phyloP scores from a whole-genome alignment of 2,797 vertebrate species.

The Ctenosaura bakeri region DNA sequence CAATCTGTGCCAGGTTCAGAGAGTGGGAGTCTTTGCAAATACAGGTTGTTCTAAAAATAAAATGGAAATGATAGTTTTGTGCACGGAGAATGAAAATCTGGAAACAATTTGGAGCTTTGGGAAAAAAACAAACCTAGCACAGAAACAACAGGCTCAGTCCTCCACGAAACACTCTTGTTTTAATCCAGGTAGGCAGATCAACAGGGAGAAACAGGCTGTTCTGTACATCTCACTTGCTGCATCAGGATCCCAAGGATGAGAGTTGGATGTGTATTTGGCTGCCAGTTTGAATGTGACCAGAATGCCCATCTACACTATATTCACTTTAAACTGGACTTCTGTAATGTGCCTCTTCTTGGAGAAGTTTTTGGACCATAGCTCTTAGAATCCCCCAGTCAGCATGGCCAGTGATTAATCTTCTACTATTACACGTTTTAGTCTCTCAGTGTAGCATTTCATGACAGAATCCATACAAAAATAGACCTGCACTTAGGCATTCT shows the following conservation, averaged over 20 bases:
- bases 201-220: too few relatives aligned
- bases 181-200: not conserved
- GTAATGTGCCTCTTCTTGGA: too few relatives aligned
- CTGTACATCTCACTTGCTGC: not conserved
- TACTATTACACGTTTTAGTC: not conserved
- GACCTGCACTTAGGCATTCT: too few relatives aligned
- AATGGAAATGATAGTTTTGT: slow-evolving; percentile 35
- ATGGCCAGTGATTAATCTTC: too few relatives aligned
- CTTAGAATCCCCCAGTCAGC: not conserved
- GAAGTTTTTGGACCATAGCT: too few relatives aligned
- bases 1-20: slow-evolving; percentile 39
- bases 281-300: not conserved
- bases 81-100: not conserved
- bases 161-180: not conserved
- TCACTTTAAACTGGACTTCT: not conserved
- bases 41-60: slow-evolving; percentile 67
- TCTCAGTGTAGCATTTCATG: too few relatives aligned
- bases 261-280: not conserved
- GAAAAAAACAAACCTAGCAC: not conserved
- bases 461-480: too few relatives aligned
- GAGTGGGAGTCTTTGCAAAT: slow-evolving; percentile 50
- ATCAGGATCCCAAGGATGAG: not conserved
- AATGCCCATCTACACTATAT: not conserved
- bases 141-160: not conserved
- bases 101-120: slow-evolving; percentile 28